Percentiles rank a stretch among this genome's conserved stretches.
These are phyloP conservation scores for Meliscaeva auricollis DNA, from an alignment of 2,888 invertebrate species.

Conservation along the genomic window DNA sequence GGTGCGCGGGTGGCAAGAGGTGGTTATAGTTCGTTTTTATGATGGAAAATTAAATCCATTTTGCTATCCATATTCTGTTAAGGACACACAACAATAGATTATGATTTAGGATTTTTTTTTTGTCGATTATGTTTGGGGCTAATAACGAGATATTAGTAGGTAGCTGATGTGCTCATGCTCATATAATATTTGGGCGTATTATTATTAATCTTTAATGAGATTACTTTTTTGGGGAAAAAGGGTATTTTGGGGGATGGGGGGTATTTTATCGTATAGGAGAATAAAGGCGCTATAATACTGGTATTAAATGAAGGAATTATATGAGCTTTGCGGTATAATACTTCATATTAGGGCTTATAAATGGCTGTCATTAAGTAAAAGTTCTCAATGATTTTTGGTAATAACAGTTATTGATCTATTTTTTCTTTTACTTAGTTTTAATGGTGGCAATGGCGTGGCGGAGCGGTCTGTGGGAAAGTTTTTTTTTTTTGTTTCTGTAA, in stretches of 20 bases:
- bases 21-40: conserved; percentile 14
- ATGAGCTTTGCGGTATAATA: conserved; percentile 21
- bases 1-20: not conserved
- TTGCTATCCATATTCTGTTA: conserved; percentile 39
- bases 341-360: conserved; percentile 22
- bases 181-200: not conserved
- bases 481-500: not conserved
- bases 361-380: conserved; percentile 21
- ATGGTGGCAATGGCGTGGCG: not conserved
- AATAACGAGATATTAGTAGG: conserved; percentile 38
- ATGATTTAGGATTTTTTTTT: conserved; percentile 22
- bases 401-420: conserved; percentile 1
- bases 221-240: conserved; percentile 2
- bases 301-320: conserved; percentile 19
- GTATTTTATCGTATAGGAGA: not conserved
- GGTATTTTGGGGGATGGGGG: not conserved
- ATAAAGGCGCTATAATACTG: conserved; percentile 1
- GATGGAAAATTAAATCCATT: conserved; percentile 67
- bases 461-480: not conserved
- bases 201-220: conserved; percentile 39
- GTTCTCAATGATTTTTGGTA: conserved; percentile 10
- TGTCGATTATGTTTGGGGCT: conserved; percentile 11
- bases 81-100: conserved; percentile 30
- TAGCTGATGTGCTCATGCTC: not conserved
- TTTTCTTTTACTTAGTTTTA: not conserved